phyloP scores from a whole-genome alignment of 2,113 vertebrate genomes.

The Neoarius graeffei region DNA sequence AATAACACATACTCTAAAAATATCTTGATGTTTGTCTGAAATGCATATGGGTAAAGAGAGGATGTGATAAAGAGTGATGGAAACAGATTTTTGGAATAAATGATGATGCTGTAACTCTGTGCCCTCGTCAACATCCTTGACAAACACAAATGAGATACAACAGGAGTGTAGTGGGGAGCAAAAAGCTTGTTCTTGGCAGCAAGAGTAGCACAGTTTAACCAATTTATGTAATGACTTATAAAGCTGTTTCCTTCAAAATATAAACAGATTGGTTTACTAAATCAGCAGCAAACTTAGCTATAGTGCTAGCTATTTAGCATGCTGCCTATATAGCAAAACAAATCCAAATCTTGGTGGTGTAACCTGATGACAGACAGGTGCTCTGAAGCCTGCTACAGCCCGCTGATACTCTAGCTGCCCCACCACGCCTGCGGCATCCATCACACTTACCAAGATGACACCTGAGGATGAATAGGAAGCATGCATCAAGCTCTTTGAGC shows the following conservation, averaged over 20 bases:
- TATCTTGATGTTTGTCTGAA: not conserved
- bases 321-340: not conserved
- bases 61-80: not conserved
- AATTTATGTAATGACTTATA: not conserved
- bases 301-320: not conserved
- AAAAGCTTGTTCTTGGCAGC: not conserved
- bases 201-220: not conserved
- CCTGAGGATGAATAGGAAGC: not conserved
- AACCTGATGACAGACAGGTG: not conserved
- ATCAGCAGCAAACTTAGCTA: no score
- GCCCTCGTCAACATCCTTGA: not conserved
- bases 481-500: not conserved
- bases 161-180: not conserved
- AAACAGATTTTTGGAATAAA: not conserved
- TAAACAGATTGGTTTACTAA: no score
- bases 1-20: not conserved
- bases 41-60: not conserved
- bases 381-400: not conserved
- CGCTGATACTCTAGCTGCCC: not conserved
- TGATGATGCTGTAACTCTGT: slow-evolving; percentile 1
- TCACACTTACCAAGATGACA: not conserved
- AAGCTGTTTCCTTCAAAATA: not conserved
- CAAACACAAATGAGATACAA: slow-evolving; percentile 3
- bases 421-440: not conserved
- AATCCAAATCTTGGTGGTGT: not conserved